Conservation (phyloP, 92 coral and sea anemone species). For the Bergia puertoricense region DNA sequence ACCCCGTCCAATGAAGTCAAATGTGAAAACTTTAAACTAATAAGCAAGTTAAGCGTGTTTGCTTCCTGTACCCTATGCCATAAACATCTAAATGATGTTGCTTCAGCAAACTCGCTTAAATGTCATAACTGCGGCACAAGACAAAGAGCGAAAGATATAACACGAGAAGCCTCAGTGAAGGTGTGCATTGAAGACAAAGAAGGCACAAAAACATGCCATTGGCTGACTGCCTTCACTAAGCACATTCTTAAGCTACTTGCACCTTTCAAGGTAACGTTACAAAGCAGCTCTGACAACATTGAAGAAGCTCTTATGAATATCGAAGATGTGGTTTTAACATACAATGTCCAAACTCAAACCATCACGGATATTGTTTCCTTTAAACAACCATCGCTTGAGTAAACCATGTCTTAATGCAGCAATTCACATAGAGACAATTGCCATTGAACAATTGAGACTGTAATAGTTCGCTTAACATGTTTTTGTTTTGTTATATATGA, state of each 20-base stretch:
- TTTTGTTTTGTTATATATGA: background rate
- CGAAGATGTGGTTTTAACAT: slow-evolving; percentile 18
- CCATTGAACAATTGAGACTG: background rate
- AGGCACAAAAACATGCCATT: background rate
- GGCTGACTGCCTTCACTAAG: slow-evolving; percentile 35
- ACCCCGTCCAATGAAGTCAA: slow-evolving; percentile 46
- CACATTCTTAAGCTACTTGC: slow-evolving; percentile 8
- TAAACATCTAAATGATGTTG: slow-evolving; percentile 19
- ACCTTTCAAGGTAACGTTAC: slow-evolving; percentile 26
- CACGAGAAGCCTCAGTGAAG: slow-evolving; percentile 25
- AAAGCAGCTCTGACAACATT: slow-evolving; percentile 26
- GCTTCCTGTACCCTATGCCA: slow-evolving; percentile 54
- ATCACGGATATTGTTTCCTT: slow-evolving; percentile 32
- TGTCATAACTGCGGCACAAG: slow-evolving; percentile 19
- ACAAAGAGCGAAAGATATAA: slow-evolving; percentile 8
- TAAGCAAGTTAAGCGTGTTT: slow-evolving; percentile 49
- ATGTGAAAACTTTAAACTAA: slow-evolving; percentile 52
- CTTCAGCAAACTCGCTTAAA: slow-evolving; percentile 28
- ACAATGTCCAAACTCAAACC: slow-evolving; percentile 30
- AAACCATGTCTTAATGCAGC: slow-evolving; percentile 14
- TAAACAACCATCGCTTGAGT: slow-evolving; percentile 17
- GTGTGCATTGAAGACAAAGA: slow-evolving; percentile 9
- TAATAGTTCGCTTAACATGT: background rate
- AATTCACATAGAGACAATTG: slow-evolving; percentile 4
- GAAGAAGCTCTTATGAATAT: slow-evolving; percentile 41